phyloP scores from a whole-genome alignment of 2,888 invertebrate species.

The Perizoma affinitatum region DNA sequence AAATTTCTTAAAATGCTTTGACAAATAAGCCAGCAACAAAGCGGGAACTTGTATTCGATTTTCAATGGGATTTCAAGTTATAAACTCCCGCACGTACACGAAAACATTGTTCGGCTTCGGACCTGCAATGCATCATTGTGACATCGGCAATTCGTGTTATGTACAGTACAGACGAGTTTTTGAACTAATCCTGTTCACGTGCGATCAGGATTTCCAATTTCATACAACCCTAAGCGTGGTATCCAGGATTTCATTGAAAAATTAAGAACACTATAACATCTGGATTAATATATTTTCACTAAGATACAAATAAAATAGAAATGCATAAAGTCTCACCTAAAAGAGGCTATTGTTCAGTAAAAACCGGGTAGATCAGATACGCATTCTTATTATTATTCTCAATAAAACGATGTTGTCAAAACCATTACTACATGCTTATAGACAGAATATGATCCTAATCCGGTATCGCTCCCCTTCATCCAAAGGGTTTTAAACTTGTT shows the following conservation, averaged over 20 bases:
- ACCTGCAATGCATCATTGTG: slow-evolving; percentile 72
- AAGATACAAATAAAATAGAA: no score
- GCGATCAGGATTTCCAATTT: slow-evolving; percentile 8
- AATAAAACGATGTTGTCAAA: slow-evolving; percentile 39
- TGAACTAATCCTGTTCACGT: slow-evolving; percentile 34
- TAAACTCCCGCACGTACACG: slow-evolving; percentile 49
- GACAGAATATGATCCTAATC: slow-evolving; percentile 49
- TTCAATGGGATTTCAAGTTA: slow-evolving; percentile 24
- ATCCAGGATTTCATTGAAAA: slow-evolving; percentile 8
- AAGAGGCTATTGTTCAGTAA: no score
- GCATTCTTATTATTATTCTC: background rate
- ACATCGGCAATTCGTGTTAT: slow-evolving; percentile 28
- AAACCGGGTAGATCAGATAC: background rate
- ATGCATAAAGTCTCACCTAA: no score
- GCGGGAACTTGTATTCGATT: slow-evolving; percentile 20
- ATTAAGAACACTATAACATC: background rate
- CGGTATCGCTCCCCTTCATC: slow-evolving; percentile 52
- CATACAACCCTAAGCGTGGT: slow-evolving; percentile 9
- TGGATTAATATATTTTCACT: background rate
- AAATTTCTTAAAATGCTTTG: slow-evolving; percentile 20
- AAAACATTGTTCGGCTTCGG: slow-evolving; percentile 51
- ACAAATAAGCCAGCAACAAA: slow-evolving; percentile 5
- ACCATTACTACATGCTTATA: slow-evolving; percentile 42
- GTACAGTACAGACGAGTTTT: slow-evolving; percentile 24
- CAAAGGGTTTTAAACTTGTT: slow-evolving; percentile 70